Base-by-base conservation (phyloP, 2,797 vertebrate genomes). In the Phrynocephalus forsythii region DNA sequence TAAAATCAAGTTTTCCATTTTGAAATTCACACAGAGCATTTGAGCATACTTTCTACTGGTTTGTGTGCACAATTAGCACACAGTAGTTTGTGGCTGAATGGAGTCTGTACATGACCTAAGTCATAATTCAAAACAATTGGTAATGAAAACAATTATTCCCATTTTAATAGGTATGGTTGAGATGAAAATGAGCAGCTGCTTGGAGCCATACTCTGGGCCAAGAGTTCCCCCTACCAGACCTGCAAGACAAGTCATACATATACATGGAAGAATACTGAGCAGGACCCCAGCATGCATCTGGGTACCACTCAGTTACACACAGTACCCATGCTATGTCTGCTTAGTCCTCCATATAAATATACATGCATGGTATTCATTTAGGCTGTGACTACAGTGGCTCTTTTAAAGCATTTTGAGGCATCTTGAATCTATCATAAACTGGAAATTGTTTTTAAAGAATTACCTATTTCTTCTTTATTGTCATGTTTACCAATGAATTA, bases 1-100 rank as follows among this genome's bases (percentile, higher is more conserved):
- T 26, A 63, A 38, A 44, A 81, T 66, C 22, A 28, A n/a, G 18
- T 4, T 3, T 38, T 79, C 18, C 80, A 13, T 71, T 89, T 79
- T 71, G 13, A 52, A 33, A n/a, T 82, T n/a, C 44, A 66, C 60
- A 56, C n/a, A 56, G 71, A 20, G 30, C 26, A 7, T 28, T 20
- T 26, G 18, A 69, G 38, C 13, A 68, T 48, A 6, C 11, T 28
- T 50, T 82, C 0, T 92, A 88, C 67, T 50, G 1, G 38, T n/a
- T 24, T 66, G 26, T 0, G 0, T 78, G 26, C 81, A 4, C 2
- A 0, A 50, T 5, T 33, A 88, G n/a, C 3, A 1, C 8, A 33
- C 9, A 8, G 78, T 30, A 84, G 26, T n/a, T 48, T 68, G 6
- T 15, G 44, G 77, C 20, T 9, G 24, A 38, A 0, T 0, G 0